A percentile compares a stretch with the other conserved stretches of the same genome.
Conservation (phyloP, 2,113 vertebrate genomes). For the Tor tambroides region DNA sequence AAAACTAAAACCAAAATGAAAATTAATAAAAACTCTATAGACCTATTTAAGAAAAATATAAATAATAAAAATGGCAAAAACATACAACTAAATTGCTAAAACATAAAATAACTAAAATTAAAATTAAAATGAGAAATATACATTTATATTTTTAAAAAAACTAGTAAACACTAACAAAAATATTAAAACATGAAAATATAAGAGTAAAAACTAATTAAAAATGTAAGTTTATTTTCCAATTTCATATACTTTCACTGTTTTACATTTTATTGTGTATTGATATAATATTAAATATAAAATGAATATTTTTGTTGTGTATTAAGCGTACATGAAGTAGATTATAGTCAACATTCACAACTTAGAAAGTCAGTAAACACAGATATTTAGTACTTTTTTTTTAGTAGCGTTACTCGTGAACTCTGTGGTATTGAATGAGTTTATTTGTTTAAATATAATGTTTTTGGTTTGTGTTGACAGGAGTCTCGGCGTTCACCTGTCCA, state of each 20-base stretch:
- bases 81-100: too few relatives aligned
- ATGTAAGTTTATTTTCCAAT: too few relatives aligned
- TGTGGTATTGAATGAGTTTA: background rate
- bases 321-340: background rate
- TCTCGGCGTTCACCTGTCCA: constrained; percentile 79
- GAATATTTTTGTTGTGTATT: background rate
- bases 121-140: background rate
- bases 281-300: background rate
- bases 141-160: too few relatives aligned
- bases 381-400: too few relatives aligned
- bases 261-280: too few relatives aligned
- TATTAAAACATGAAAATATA: too few relatives aligned
- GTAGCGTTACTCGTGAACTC: background rate
- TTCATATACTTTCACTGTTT: too few relatives aligned
- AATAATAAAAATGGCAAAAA: too few relatives aligned
- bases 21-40: background rate
- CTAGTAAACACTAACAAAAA: too few relatives aligned
- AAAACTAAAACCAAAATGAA: background rate
- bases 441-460: background rate
- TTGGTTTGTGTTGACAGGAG: constrained; percentile 67
- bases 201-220: too few relatives aligned
- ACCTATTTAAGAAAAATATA: background rate
- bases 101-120: background rate
- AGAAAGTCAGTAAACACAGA: too few relatives aligned
- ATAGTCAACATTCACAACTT: too few relatives aligned